Conservation (phyloP, 2,888 invertebrate genomes). For the Lasioglossum figueresi region DNA sequence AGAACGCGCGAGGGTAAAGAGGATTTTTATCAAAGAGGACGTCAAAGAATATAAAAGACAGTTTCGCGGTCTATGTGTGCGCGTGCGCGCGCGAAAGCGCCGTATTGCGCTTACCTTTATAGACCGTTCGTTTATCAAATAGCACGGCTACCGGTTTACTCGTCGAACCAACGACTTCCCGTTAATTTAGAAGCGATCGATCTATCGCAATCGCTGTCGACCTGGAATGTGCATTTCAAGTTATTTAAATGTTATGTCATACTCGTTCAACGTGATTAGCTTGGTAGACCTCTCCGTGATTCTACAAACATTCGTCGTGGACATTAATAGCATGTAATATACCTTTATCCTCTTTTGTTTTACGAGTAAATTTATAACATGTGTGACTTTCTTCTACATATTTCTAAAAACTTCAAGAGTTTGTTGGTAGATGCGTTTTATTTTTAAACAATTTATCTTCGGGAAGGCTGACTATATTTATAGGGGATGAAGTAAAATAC, state of each 20-base stretch:
- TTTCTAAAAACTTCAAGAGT: not conserved
- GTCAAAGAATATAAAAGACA: slow-evolving; percentile 60
- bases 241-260: not conserved
- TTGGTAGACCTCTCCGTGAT: not conserved
- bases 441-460: not conserved
- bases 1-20: slow-evolving; percentile 55
- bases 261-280: not conserved
- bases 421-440: not conserved
- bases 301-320: not conserved
- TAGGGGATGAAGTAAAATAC: too few relatives aligned
- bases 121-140: slow-evolving; percentile 28
- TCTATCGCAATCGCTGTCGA: not conserved
- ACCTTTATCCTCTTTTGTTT: too few relatives aligned
- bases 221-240: not conserved
- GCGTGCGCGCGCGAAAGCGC: not conserved
- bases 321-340: too few relatives aligned
- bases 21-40: slow-evolving; percentile 58
- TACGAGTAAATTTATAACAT: not conserved
- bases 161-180: slow-evolving; percentile 27
- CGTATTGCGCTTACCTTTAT: not conserved
- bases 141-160: slow-evolving; percentile 19
- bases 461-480: not conserved
- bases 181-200: slow-evolving; percentile 6
- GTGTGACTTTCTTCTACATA: not conserved
- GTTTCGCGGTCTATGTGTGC: slow-evolving; percentile 2